Evolutionary conservation across 2,797 vertebrate genomes (phyloP).

Genomic region (Galaxias olidus): DNA sequence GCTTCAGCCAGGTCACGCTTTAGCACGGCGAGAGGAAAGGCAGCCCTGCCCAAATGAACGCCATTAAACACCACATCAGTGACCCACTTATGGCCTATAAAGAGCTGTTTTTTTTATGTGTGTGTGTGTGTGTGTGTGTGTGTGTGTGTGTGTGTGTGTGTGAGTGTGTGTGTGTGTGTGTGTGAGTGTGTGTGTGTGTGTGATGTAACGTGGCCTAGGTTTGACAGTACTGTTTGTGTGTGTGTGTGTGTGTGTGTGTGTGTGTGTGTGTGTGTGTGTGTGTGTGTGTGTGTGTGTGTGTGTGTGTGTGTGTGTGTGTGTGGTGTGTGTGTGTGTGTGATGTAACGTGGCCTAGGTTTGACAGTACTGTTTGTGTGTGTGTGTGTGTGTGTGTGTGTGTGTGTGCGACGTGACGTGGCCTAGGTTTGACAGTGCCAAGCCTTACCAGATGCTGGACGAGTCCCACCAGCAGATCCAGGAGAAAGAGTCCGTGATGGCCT

Average conservation of each 20-base stretch:
- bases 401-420: constrained; percentile 24
- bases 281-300: constrained; percentile 1
- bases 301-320: constrained; percentile 12
- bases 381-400: constrained; percentile 1
- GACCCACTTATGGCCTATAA: constrained; percentile 26
- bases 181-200: neutral
- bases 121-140: constrained; percentile 24
- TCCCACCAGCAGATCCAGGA: constrained; percentile 82
- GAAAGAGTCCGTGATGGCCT: constrained; percentile 85
- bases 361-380: constrained; percentile 25
- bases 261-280: neutral
- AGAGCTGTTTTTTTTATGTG: constrained; percentile 22
- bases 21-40: constrained; percentile 13
- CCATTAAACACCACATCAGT: too few species aligned
- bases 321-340: constrained; percentile 16
- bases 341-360: neutral
- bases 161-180: too few species aligned
- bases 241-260: neutral
- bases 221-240: constrained; percentile 66
- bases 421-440: constrained; percentile 82
- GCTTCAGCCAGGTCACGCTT: constrained; percentile 33
- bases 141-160: constrained; percentile 12
- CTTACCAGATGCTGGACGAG: constrained; percentile 82
- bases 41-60: too few species aligned
- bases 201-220: constrained; percentile 70